Evolutionary conservation across 1,140 invertebrate species (phyloP).

Genomic region (Dysdera silvatica): DNA sequence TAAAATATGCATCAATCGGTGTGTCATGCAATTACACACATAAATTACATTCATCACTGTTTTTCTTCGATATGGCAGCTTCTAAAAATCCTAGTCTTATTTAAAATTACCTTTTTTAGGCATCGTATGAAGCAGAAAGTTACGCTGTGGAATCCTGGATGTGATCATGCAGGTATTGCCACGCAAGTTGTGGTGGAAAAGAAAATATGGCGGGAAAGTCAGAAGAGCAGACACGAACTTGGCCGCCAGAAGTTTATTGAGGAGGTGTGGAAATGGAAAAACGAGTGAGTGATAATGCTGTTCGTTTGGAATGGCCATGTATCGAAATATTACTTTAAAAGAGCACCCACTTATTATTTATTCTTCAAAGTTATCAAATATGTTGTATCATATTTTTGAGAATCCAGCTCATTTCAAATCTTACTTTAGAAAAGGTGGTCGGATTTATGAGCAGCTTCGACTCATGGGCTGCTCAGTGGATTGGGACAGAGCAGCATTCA

Average conservation of each 20-base stretch:
- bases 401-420: too few species aligned
- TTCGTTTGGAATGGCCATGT: too few species aligned
- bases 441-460: constrained; percentile 88
- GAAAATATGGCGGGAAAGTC: constrained; percentile 80
- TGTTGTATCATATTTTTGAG: too few species aligned
- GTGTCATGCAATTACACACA: too few species aligned
- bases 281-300: constrained; percentile 52
- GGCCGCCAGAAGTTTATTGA: constrained; percentile 91
- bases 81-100: too few species aligned
- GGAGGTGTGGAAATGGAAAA: constrained; percentile 95
- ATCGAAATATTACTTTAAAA: too few species aligned
- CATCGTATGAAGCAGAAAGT: constrained; percentile 91
- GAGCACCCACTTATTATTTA: too few species aligned
- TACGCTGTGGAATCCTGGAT: constrained; percentile 91
- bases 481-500: constrained; percentile 90
- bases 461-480: constrained; percentile 87
- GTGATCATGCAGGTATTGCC: constrained; percentile 99
- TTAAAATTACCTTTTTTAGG: too few species aligned
- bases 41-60: too few species aligned
- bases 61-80: too few species aligned
- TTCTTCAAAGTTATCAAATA: too few species aligned
- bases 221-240: constrained; percentile 84
- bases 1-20: too few species aligned
- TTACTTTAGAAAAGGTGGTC: constrained; percentile 50
- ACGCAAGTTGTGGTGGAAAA: constrained; percentile 98